These are phyloP conservation scores for Dasypogon diadema DNA, from an alignment of 2,888 invertebrate genomes.

Conservation along the genomic window DNA sequence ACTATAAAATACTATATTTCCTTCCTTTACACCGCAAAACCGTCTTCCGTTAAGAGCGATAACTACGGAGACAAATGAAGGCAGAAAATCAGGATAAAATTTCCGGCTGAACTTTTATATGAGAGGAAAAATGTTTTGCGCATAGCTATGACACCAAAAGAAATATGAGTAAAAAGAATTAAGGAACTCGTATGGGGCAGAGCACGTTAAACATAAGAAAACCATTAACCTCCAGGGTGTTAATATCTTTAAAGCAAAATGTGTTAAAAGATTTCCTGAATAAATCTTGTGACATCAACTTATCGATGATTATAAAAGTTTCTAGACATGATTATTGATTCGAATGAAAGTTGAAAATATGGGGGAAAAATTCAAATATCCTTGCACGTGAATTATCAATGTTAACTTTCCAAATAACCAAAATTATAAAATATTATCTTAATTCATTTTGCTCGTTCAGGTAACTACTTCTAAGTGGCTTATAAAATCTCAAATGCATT, in stretches of 20 bases:
- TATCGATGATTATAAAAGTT: no score
- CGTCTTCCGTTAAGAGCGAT: neutral
- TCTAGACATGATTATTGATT: no score
- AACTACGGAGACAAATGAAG: neutral
- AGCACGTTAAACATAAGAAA: conserved; percentile 19
- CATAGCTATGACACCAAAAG: conserved; percentile 2
- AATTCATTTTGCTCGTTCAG: no score
- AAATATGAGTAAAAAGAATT: conserved; percentile 16
- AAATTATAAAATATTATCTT: no score
- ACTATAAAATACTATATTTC: no score
- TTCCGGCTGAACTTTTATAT: conserved; percentile 16
- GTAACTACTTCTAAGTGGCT: no score
- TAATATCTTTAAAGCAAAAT: neutral
- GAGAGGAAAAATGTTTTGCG: conserved; percentile 10
- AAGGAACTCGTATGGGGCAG: conserved; percentile 10
- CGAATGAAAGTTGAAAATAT: no score
- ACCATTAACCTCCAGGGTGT: conserved; percentile 28
- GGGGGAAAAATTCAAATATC: no score
- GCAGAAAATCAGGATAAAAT: conserved; percentile 1
- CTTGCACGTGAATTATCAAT: no score
- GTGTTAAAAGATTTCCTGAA: no score
- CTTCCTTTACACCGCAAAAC: neutral
- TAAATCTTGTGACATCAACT: neutral
- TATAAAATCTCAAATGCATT: no score
- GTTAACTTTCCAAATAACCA: no score